Evolutionary conservation across 2,113 vertebrate genomes (phyloP), one percentile per base, ranked within the genome.

Genomic region (Trochalopteron elliotii): DNA sequence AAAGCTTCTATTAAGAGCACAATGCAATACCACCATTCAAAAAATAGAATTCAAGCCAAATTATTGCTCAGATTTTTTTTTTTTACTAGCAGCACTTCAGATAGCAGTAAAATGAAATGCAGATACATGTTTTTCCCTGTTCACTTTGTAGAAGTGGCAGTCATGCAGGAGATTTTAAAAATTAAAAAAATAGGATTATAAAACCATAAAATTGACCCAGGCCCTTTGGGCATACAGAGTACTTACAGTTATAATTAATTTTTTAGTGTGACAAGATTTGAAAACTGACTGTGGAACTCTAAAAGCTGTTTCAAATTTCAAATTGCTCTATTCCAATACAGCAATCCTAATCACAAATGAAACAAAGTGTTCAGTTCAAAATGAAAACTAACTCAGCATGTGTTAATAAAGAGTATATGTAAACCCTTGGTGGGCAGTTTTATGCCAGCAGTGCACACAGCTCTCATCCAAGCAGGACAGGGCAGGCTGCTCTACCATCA

Each of bases 201-300:
- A 88, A 94, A 87, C 52, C 72, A 89, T 85, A 94, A 89, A 93
- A 91, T 63, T 87, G 89, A 90, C 86, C 74, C 55, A 81, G 39
- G 33, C 83, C 79, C 88, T 77, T 74, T 64, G 65, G 84, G 76
- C 47, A 92, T 56, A 63, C 44, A 71, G n/a, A 88, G 14, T 71
- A 89, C 44, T 89, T 82, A 75, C 8, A 91, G 60, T 75, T 81
- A 44, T 56, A 94, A 93, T 95, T 91, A 89, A 86, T 91, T 87
- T 89, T 80, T 87, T 15, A 75, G 22, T 65, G 44, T 87, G 65
- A 95, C 89, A 64, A 83, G 44, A 92, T 64, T 92, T 94, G 27
- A 71, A 91, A 90, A 87, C 35, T 77, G 44, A 71, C 56, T 49
- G 35, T 71, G 49, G 40, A 92, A 91, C 61, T 83, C 69, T 64